Evolutionary conservation across 2,113 vertebrate species (phyloP).

Genomic region (Cottus gobio): DNA sequence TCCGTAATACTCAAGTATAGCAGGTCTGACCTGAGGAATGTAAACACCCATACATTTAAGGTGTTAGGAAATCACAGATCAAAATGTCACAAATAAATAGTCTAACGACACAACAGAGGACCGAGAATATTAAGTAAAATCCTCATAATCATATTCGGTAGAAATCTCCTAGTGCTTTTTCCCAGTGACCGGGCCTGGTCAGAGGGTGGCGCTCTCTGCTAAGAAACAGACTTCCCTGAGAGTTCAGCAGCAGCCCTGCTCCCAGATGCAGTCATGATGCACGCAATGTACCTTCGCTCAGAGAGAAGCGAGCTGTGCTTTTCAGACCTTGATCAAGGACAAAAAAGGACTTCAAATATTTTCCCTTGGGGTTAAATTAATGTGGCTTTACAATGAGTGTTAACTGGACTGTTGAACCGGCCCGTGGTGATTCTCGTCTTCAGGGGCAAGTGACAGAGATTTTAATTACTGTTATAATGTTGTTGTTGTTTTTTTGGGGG

Average conservation of each 20-base stretch:
- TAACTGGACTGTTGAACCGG: constrained; percentile 69
- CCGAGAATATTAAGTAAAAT: neutral
- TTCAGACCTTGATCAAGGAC: constrained; percentile 77
- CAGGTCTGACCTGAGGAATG: neutral
- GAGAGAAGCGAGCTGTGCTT: constrained; percentile 60
- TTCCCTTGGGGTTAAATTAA: constrained; percentile 70
- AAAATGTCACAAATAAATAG: neutral
- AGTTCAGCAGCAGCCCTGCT: constrained; percentile 19
- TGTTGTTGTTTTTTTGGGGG: constrained; percentile 6
- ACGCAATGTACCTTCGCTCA: constrained; percentile 55
- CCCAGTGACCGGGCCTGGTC: neutral
- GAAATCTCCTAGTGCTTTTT: no score
- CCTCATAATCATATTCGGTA: neutral
- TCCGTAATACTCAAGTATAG: neutral
- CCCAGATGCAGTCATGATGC: constrained; percentile 59
- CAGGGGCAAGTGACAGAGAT: constrained; percentile 53
- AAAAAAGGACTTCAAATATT: constrained; percentile 64
- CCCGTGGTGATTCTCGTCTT: constrained; percentile 56
- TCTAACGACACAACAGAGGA: neutral
- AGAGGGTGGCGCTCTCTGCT: constrained; percentile 80
- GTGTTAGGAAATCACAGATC: neutral
- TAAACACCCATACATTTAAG: neutral
- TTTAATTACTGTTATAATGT: constrained; percentile 61
- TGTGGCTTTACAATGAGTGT: constrained; percentile 68
- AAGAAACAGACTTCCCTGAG: constrained; percentile 49